Evolutionary conservation across 2,113 vertebrate species (phyloP).

Genomic region (Hydrolagus affinis): DNA sequence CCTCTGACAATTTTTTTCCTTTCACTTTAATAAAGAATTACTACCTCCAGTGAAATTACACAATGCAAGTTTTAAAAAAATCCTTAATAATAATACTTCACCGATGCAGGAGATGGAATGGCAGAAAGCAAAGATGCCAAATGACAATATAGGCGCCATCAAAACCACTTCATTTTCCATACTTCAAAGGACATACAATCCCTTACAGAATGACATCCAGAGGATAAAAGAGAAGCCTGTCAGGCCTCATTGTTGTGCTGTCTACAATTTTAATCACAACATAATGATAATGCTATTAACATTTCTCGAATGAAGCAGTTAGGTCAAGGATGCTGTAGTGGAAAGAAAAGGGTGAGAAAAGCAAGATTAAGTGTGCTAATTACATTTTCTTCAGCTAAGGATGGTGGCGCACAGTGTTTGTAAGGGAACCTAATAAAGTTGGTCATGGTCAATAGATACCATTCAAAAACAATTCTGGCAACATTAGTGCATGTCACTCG

Average conservation of each 20-base stretch:
- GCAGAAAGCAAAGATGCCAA: constrained; percentile 35
- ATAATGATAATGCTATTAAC: constrained; percentile 55
- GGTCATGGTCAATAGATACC: constrained; percentile 36
- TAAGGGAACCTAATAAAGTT: constrained; percentile 26
- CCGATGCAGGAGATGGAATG: neutral
- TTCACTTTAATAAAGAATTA: neutral
- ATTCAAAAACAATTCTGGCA: constrained; percentile 44
- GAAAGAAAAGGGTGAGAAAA: constrained; percentile 33
- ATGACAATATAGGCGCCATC: constrained; percentile 40
- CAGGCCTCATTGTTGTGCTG: constrained; percentile 49
- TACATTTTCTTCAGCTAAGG: constrained; percentile 49
- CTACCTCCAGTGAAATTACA: neutral
- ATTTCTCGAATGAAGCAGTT: constrained; percentile 45
- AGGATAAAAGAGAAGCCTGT: constrained; percentile 55
- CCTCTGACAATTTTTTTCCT: neutral
- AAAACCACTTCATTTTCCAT: constrained; percentile 48
- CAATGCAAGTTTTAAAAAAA: neutral
- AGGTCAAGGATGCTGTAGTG: constrained; percentile 50
- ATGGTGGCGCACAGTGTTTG: constrained; percentile 36
- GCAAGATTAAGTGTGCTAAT: constrained; percentile 45
- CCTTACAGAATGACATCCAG: constrained; percentile 62
- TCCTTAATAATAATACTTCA: constrained; percentile 4
- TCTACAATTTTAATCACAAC: constrained; percentile 55
- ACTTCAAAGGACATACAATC: constrained; percentile 60
- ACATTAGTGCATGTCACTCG: constrained; percentile 33